Conservation (phyloP, 2,888 invertebrate species). For the Spodoptera exigua region DNA sequence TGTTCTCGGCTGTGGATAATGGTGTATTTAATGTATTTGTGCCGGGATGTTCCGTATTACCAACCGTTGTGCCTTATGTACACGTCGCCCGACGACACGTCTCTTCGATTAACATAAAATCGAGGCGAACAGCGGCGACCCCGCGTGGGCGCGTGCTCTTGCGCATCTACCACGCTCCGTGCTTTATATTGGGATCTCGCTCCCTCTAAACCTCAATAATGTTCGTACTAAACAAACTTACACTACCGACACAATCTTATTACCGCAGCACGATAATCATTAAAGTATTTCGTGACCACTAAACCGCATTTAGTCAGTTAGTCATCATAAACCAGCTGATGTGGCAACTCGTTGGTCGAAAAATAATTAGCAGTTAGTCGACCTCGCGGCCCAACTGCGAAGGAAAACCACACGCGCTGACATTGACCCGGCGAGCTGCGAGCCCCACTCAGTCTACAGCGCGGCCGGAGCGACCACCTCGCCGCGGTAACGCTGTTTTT, state of each 20-base stretch:
- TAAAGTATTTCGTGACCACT: slow-evolving; percentile 71
- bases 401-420: slow-evolving; percentile 80
- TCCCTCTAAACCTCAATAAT: slow-evolving; percentile 40
- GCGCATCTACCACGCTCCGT: slow-evolving; percentile 61
- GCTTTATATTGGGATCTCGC: slow-evolving; percentile 49
- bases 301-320: slow-evolving; percentile 76
- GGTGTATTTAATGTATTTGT: slow-evolving; percentile 78
- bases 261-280: slow-evolving; percentile 63
- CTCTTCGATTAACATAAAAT: slow-evolving; percentile 89
- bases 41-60: slow-evolving; percentile 73
- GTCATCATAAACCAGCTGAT: slow-evolving; percentile 73
- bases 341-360: slow-evolving; percentile 79
- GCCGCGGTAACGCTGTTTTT: slow-evolving; percentile 48
- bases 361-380: slow-evolving; percentile 84
- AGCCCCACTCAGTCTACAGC: slow-evolving; percentile 47
- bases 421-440: slow-evolving; percentile 74
- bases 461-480: slow-evolving; percentile 20
- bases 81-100: slow-evolving; percentile 79
- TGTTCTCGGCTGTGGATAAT: slow-evolving; percentile 79
- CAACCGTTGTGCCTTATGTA: slow-evolving; percentile 71
- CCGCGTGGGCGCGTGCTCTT: slow-evolving; percentile 82
- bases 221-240: slow-evolving; percentile 52
- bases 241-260: slow-evolving; percentile 53
- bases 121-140: slow-evolving; percentile 70
- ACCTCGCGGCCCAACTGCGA: slow-evolving; percentile 73